Evolutionary conservation across 1,140 invertebrate genomes (phyloP), one percentile per base, ranked within the genome.

Genomic region (Heliconius congener): DNA sequence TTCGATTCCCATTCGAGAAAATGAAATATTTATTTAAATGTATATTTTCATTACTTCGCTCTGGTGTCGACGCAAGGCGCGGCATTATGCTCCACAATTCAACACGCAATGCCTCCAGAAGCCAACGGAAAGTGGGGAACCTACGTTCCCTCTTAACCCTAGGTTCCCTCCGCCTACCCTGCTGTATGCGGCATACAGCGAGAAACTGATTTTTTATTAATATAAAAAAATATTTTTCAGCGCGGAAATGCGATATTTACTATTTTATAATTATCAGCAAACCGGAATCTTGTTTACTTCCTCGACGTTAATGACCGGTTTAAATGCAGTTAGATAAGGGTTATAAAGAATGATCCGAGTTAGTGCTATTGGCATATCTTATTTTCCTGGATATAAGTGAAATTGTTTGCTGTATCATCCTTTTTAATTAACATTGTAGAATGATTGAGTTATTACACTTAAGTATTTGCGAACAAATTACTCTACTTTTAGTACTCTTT

Each of bases 241-340:
- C 37, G 39, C 8, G 60, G n/a, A 46, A 71, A 76, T 70, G 39
- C 70, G 39, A 76, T 70, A 66, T 76, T 76, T 70, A 18, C 74
- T 76, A 76, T 76, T 76, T 76, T 23, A 50, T 76, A 76, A 76
- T 76, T 76, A 66, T 76, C 60, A 76, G 60, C 74, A 76, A 60
- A 75, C 52, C 74, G 42, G 66, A 70, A 76, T 76, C 74, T 55
- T 76, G 74, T 57, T 76, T 55, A 50, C 74, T 76, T 76, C 74
- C 74, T 70, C 66, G 18, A 70, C 74, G 42, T 18, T 66, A 50
- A 46, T 76, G 74, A 76, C 74, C 60, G 39, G 74, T 76, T 76
- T 76, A 50, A 76, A 76, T 76, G 74, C 60, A 76, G 74, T 71
- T 76, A 76, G 74, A 76, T 76, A 66, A 66, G 27, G 60, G 60